Base-by-base conservation (phyloP, 2,797 vertebrate species). In the Pseudochromis fuscus region DNA sequence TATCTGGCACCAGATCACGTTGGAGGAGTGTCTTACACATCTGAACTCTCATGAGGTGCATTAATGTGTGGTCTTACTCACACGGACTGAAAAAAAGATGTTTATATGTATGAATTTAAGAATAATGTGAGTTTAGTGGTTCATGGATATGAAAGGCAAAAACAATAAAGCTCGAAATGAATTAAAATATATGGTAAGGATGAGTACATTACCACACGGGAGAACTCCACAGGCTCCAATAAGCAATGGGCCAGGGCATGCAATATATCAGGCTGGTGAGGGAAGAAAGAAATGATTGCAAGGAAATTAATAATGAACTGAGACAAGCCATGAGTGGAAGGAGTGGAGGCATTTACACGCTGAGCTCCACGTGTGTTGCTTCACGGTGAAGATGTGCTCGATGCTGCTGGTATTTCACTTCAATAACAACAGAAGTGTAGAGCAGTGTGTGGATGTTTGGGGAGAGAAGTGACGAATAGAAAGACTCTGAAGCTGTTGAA, bases 261-360 rank as follows among this genome's bases (percentile, higher is more conserved):
- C 95, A 95, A 92, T 92, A 95, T 90, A 94, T 96, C 94, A 84
- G 94, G 94, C 94, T 95, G 94, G 92, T 87, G 85, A 82, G 79
- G 65, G 46, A 59, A 72, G 53, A 75, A 19, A 68, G 50, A 86
- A 58, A 83, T 71, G 60, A 78, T 69, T 60, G 63, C 77, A 52
- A 74, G 55, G 64, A 72, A 4, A 45, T 84, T 56, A 76, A 61
- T 62, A 56, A 67, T 57, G 55, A 72, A 79, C 57, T 55, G 48
- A 84, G 19, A 38, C 2, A 46, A 49, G n/a, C 15, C 7, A 4
- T 52, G 48, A 61, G 13, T 40, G 61, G 40, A 44, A n/a, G 7
- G 57, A 48, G 30, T n/a, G 42, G 33, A 44, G 30, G n/a, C 24
- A 48, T 75, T 50, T 10, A 49, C 53, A 55, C 48, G 65, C 13